A percentile compares a stretch with the other conserved stretches of the same genome.
Conservation (phyloP, 2,888 invertebrate species). For the Platerodrilus igneus region DNA sequence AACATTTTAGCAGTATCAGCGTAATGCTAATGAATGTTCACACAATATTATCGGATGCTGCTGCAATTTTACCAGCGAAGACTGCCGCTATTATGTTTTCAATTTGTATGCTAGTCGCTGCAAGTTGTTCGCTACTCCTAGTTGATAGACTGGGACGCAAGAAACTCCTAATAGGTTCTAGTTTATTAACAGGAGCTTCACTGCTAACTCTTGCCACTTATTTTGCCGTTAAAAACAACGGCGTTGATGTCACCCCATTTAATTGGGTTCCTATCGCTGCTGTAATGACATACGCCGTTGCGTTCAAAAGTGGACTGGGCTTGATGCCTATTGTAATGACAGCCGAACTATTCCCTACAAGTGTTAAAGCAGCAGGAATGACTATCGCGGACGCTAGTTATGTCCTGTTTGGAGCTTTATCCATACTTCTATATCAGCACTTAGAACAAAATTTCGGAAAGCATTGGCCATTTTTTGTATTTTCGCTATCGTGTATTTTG, state of each 20-base stretch:
- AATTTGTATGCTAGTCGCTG: conserved; percentile 40
- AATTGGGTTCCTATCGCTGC: conserved; percentile 43
- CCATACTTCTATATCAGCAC: conserved; percentile 38
- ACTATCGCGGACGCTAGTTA: conserved; percentile 42
- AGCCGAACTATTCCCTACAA: conserved; percentile 45
- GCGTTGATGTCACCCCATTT: conserved; percentile 32
- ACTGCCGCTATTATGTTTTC: conserved; percentile 42
- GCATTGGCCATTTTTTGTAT: conserved; percentile 42
- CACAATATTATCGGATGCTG: conserved; percentile 40
- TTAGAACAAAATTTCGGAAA: conserved; percentile 35
- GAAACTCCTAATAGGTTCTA: conserved; percentile 38
- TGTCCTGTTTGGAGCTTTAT: conserved; percentile 38
- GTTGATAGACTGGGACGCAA: conserved; percentile 43
- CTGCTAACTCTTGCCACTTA: conserved; percentile 39
- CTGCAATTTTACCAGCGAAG: conserved; percentile 37
- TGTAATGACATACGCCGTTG: conserved; percentile 42
- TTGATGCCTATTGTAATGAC: conserved; percentile 45
- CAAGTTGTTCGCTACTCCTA: conserved; percentile 35
- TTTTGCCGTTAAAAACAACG: conserved; percentile 38
- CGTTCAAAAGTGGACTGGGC: conserved; percentile 43
- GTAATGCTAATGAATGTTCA: conserved; percentile 47
- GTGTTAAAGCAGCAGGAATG: conserved; percentile 46
- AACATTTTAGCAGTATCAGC: conserved; percentile 44
- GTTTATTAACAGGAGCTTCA: conserved; percentile 39
- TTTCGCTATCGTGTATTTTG: conserved; percentile 36